These are phyloP conservation scores for Gari tellinella DNA, from an alignment of 2,888 invertebrate genomes.

Conservation along the genomic window DNA sequence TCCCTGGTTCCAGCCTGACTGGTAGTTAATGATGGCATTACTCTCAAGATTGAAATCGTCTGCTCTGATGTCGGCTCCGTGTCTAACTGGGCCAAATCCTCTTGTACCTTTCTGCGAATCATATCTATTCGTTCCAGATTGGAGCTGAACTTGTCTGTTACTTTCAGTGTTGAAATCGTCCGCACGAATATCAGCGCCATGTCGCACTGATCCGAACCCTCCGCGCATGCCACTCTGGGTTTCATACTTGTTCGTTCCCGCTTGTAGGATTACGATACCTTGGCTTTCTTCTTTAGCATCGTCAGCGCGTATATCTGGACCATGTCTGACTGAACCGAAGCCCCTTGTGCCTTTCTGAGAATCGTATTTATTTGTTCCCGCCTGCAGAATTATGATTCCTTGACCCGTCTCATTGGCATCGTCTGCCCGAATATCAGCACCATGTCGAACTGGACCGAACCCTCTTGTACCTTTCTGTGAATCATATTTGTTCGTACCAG, in stretches of 20 bases:
- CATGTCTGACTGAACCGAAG: constrained; percentile 79
- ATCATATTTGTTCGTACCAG: constrained; percentile 75
- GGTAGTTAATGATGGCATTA: constrained; percentile 76
- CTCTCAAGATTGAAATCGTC: constrained; percentile 78
- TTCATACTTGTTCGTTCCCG: constrained; percentile 82
- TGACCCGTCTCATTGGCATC: constrained; percentile 76
- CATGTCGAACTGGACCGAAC: constrained; percentile 79
- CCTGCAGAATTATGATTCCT: constrained; percentile 79
- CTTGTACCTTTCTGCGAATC: constrained; percentile 82
- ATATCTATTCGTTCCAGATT: constrained; percentile 82
- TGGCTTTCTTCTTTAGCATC: constrained; percentile 75
- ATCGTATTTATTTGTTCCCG: constrained; percentile 82
- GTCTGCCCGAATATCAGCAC: constrained; percentile 82
- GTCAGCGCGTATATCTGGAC: constrained; percentile 82
- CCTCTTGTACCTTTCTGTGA: constrained; percentile 74
- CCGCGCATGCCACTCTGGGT: constrained; percentile 80
- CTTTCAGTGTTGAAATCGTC: constrained; percentile 78
- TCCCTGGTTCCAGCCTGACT: constrained; percentile 82
- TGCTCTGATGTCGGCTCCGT: constrained; percentile 82
- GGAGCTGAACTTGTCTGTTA: constrained; percentile 77
- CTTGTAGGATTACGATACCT: constrained; percentile 79
- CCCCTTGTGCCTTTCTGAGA: constrained; percentile 80
- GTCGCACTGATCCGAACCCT: constrained; percentile 76
- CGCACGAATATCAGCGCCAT: constrained; percentile 82
- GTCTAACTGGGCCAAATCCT: constrained; percentile 75